A percentile compares a stretch with the other conserved stretches of the same genome.
Evolutionary conservation across 2,797 vertebrate genomes (phyloP).

Genomic region (Hydrocynus forskahlii): DNA sequence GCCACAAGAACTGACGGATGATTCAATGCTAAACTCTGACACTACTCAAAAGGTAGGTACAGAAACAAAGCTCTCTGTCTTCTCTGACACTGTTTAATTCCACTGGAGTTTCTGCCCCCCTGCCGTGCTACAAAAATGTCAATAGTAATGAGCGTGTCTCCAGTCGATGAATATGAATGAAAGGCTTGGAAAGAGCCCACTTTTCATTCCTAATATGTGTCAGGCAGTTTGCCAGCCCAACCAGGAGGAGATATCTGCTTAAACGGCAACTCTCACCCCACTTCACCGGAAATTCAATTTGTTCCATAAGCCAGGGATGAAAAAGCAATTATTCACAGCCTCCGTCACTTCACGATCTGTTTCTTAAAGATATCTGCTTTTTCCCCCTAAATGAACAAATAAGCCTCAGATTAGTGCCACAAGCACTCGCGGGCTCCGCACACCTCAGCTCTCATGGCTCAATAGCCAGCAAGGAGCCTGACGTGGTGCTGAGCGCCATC

Average conservation of each 20-base stretch:
- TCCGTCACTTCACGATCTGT: conserved; percentile 76
- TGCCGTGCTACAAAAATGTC: conserved; percentile 66
- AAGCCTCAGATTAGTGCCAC: conserved; percentile 72
- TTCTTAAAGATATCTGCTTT: conserved; percentile 78
- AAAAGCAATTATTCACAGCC: conserved; percentile 83
- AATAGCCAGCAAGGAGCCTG: conserved; percentile 9
- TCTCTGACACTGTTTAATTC: conserved; percentile 60
- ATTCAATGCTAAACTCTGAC: conserved; percentile 6
- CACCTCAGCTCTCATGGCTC: conserved; percentile 29
- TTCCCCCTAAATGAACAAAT: conserved; percentile 65
- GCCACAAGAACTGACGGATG: conserved; percentile 11
- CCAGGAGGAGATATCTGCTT: conserved; percentile 62
- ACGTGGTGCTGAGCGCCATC: conserved; percentile 7
- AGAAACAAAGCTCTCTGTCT: conserved; percentile 58
- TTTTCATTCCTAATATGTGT: conserved; percentile 56
- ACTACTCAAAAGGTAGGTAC: conserved; percentile 28
- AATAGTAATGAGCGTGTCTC: conserved; percentile 70
- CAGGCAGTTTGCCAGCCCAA: conserved; percentile 65
- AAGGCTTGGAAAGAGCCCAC: conserved; percentile 54
- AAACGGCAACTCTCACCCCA: conserved; percentile 74
- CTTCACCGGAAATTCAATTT: conserved; percentile 80
- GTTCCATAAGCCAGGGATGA: conserved; percentile 78
- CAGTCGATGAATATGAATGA: conserved; percentile 72
- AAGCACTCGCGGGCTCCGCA: conserved; percentile 49
- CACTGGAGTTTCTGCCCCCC: conserved; percentile 54